phyloP scores from a whole-genome alignment of 2,888 invertebrate genomes.

The Agrotis segetum region DNA sequence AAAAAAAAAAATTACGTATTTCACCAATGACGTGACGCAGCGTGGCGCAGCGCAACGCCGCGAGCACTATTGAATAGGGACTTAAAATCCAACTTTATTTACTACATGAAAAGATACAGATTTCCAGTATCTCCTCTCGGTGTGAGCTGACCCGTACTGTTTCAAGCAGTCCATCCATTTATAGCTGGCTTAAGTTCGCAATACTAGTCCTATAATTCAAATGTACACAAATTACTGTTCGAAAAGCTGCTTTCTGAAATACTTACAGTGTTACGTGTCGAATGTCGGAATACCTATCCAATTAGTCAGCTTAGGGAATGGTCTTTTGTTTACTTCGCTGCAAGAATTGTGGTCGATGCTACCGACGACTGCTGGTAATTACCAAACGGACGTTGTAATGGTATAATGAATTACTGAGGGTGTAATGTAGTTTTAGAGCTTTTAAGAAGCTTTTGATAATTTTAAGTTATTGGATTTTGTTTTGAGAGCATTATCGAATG shows the following conservation, averaged over 20 bases:
- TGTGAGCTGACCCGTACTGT: no score
- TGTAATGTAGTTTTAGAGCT: neutral
- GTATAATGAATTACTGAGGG: neutral
- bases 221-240: neutral
- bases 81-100: no score
- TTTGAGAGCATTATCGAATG: neutral
- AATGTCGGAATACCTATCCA: no score
- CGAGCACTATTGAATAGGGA: no score
- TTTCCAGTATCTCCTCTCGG: no score
- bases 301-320: neutral
- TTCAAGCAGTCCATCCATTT: no score
- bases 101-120: no score
- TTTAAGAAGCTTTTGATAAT: neutral
- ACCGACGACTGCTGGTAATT: neutral
- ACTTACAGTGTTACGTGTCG: neutral
- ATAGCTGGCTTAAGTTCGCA: no score
- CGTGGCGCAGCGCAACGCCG: no score
- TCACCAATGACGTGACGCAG: no score
- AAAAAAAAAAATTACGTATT: no score
- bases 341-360: neutral
- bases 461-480: neutral
- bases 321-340: neutral
- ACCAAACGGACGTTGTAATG: neutral
- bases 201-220: no score
- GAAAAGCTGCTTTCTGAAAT: neutral